Evolutionary conservation across 1,140 invertebrate genomes (phyloP), one percentile per base, ranked within the genome.

Genomic region (Pogonomyrmex barbatus): DNA sequence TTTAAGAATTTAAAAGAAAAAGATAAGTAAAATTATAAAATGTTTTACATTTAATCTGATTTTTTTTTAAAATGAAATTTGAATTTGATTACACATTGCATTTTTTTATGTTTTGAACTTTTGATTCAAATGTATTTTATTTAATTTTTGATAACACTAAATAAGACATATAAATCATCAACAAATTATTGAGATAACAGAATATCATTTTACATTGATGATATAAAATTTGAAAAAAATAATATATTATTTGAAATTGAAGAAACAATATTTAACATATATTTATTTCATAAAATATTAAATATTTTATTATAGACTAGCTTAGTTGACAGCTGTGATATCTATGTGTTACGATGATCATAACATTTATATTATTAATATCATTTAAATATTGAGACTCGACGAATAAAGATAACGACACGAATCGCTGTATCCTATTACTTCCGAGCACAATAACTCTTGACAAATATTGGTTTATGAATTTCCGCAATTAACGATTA

Each of bases 401-500:
- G 36, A 42, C 39, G 39, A 45, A 39, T n/a, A 24, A 67, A 67
- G 39, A 67, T 45, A 45, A 67, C 9, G 39, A 4, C n/a, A 33
- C 0, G 54, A 56, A n/a, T 24, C 60, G 30, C 33, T 63, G 17
- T n/a, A 2, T 67, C 9, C 6, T 9, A 45, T 12, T 42, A 42
- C 0, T 9, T n/a, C 30, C 10, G 36, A 71, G 36, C 33, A 33
- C 33, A 8, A 54, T 54, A 17, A 52, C 50, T 36, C 33, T 71
- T 71, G 54, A 36, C 4, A 47, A 71, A 54, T 54, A 36, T 71
- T 33, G 50, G 17, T 36, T 30, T n/a, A 70, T 52, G 36, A 71
- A 71, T 71, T 6, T 10, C 9, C 8, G 8, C 33, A 33, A 71
- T 68, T 68, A 68, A 71, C 4, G 68, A 54, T 14, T 70, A 68